Evolutionary conservation across 1,140 invertebrate genomes (phyloP).

Genomic region (Drosophila auraria): DNA sequence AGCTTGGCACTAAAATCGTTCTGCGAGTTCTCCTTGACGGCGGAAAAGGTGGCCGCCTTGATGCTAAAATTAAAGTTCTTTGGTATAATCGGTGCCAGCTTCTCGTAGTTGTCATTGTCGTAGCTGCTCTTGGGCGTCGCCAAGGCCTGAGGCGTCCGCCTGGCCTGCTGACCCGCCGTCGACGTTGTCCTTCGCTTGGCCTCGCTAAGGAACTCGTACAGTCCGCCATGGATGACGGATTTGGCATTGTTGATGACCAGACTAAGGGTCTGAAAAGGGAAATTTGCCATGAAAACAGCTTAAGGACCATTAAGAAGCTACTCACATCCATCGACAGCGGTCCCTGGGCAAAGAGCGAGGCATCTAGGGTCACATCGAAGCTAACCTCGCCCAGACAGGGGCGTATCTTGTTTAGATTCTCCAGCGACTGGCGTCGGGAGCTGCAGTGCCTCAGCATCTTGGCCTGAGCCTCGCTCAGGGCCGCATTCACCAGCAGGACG

Average conservation of each 20-base stretch:
- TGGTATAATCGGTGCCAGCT: constrained; percentile 90
- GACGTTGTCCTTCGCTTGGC: constrained; percentile 84
- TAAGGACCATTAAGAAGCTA: background rate
- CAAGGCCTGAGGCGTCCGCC: constrained; percentile 17
- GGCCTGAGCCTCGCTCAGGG: constrained; percentile 87
- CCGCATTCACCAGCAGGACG: constrained; percentile 90
- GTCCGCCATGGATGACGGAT: constrained; percentile 88
- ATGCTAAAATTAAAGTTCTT: constrained; percentile 91
- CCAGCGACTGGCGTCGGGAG: constrained; percentile 71
- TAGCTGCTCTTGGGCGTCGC: constrained; percentile 42
- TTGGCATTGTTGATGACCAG: constrained; percentile 89
- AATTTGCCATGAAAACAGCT: constrained; percentile 27
- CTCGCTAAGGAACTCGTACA: constrained; percentile 87
- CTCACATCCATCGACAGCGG: constrained; percentile 91
- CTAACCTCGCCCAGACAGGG: constrained; percentile 89
- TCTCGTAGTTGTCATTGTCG: constrained; percentile 86
- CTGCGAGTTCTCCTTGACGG: constrained; percentile 88
- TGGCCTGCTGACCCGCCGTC: constrained; percentile 54
- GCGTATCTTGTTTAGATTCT: constrained; percentile 82
- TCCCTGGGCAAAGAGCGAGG: constrained; percentile 90
- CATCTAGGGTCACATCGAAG: constrained; percentile 91
- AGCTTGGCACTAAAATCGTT: constrained; percentile 87
- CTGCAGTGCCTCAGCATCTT: constrained; percentile 85
- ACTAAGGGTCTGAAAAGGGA: constrained; percentile 89
- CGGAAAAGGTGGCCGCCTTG: constrained; percentile 89